Percentiles rank a stretch among this genome's conserved stretches.
Evolutionary conservation across 2,797 vertebrate genomes (phyloP).

Genomic region (Vireo griseus): DNA sequence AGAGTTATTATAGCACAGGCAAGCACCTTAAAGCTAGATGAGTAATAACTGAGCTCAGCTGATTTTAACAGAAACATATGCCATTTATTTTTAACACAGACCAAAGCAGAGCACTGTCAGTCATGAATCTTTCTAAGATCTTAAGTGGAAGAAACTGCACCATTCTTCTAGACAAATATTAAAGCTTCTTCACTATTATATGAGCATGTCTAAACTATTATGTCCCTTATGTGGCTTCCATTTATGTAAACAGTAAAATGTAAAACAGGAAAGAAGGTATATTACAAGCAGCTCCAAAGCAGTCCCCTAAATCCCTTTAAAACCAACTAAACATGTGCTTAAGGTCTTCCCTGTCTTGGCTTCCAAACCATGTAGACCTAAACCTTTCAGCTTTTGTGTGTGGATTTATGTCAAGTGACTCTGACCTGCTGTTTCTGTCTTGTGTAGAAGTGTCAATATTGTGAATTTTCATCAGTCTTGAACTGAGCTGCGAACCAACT

Average conservation of each 20-base stretch:
- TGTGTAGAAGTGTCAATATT: neutral
- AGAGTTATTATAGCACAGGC: neutral
- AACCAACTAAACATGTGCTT: neutral
- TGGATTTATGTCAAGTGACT: accelerated
- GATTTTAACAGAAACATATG: neutral
- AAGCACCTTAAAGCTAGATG: neutral
- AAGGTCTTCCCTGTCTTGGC: neutral
- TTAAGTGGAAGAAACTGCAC: neutral
- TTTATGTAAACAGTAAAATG: neutral
- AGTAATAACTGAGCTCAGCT: neutral
- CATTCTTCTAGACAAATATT: neutral
- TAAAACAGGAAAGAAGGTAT: neutral
- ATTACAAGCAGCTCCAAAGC: neutral
- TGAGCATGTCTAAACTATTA: neutral
- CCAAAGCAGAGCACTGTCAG: neutral
- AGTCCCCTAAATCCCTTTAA: neutral
- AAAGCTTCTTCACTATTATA: neutral
- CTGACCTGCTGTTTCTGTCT: neutral
- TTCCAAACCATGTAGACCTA: neutral
- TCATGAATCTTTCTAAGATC: neutral
- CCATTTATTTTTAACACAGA: neutral
- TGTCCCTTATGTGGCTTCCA: neutral
- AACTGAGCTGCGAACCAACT: neutral
- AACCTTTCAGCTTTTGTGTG: neutral
- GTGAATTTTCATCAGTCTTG: neutral